Base-by-base conservation (phyloP, 2,888 invertebrate genomes). In the Acrobasis repandana region DNA sequence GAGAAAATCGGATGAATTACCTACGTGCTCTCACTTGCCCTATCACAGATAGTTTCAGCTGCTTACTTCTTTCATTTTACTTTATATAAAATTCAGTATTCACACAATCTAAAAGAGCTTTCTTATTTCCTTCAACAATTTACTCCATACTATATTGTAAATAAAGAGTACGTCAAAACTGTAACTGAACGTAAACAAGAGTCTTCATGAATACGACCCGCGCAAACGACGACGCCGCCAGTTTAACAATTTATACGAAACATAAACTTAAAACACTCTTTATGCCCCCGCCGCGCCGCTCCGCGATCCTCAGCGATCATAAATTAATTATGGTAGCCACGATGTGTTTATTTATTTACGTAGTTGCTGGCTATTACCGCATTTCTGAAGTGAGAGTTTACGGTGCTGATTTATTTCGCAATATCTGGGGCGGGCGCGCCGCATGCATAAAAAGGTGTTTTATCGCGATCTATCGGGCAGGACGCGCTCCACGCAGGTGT, bases 391-490 rank as follows among this genome's bases (percentile, higher is more conserved):
- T 68, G 67, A 67, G 68, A 70, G 70, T 70, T 69, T 65, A 65
- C 67, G 68, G 61, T 34, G 63, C 68, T 78, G 79, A 79, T 77
- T 77, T 78, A 79, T 64, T 70, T 61, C 65, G 66, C 74, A 69
- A 76, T 77, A 75, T 72, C 67, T 64, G 67, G 68, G 64, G 68
- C 62, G 71, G 60, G 63, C 60, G 61, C 63, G 67, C 66, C 66
- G 74, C 71, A 70, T 76, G 73, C 73, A 77, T 75, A 76, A 77
- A 72, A 73, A 74, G 72, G 71, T 72, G 64, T 63, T 74, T 71
- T 70, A 73, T 73, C 68, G 72, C 51, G 51, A n/a, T 49, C 14
- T 20, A 18, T 47, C 63, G 67, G 69, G 49, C 11, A n/a, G 14
- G 49, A 46, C 52, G 60, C 63, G 56, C 51, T 9, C 36, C 43